phyloP scores from a whole-genome alignment of 2,888 invertebrate genomes.

The Schrankia costaestrigalis region DNA sequence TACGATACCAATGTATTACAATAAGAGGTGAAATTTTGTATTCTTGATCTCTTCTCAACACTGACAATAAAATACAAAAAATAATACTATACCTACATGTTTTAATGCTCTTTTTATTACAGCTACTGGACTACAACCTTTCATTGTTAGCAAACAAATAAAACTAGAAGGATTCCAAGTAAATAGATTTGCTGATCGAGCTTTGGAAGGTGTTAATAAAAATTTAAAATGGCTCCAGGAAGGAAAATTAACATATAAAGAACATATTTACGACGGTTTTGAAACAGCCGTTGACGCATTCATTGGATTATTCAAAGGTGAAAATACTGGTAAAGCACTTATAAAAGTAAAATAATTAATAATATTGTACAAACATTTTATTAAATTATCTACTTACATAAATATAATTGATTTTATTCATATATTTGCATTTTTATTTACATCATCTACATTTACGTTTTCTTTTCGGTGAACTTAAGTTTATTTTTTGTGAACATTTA shows the following conservation, averaged over 20 bases:
- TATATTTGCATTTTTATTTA: background rate
- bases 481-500: constrained; percentile 35
- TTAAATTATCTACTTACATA: too few species aligned
- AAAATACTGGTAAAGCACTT: constrained; percentile 84
- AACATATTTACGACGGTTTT: constrained; percentile 84
- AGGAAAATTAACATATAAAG: constrained; percentile 84
- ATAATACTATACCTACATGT: too few species aligned
- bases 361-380: constrained; percentile 8
- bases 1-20: too few species aligned
- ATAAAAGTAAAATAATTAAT: constrained; percentile 80
- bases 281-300: constrained; percentile 84
- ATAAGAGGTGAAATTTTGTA: too few species aligned
- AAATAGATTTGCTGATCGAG: constrained; percentile 74
- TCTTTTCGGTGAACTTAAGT: constrained; percentile 29
- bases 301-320: constrained; percentile 80
- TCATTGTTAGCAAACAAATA: constrained; percentile 79
- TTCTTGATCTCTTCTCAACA: too few species aligned
- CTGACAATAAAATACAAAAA: too few species aligned
- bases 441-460: constrained; percentile 43
- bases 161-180: constrained; percentile 83
- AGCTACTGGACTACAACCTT: constrained; percentile 72
- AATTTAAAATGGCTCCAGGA: constrained; percentile 82
- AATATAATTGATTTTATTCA: too few species aligned
- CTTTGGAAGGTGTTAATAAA: constrained; percentile 80
- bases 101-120: constrained; percentile 24